These are phyloP conservation scores for Erebia palarica DNA, from an alignment of 2,888 invertebrate genomes.

Conservation along the genomic window DNA sequence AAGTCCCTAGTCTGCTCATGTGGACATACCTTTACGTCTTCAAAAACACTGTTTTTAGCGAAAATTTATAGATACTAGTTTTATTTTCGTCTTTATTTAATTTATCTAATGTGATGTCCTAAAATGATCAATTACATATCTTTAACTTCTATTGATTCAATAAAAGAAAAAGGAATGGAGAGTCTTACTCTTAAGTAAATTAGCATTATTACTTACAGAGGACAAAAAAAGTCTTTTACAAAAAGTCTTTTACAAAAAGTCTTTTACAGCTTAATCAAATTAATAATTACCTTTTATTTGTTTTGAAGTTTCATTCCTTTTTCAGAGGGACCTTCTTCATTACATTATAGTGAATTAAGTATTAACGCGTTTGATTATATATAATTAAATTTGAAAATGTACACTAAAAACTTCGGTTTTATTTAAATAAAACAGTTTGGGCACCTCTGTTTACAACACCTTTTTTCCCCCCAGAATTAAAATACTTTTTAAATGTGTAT, in stretches of 20 bases:
- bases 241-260: slow-evolving; percentile 19
- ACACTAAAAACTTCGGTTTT: too few species aligned
- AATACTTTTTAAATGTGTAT: not conserved
- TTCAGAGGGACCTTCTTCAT: too few species aligned
- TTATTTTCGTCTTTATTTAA: slow-evolving; percentile 6
- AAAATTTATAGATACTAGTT: not conserved
- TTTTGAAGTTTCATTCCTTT: too few species aligned
- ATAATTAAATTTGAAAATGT: too few species aligned
- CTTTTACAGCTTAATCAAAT: slow-evolving; percentile 11
- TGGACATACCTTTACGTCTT: not conserved
- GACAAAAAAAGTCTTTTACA: slow-evolving; percentile 12
- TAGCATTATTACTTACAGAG: slow-evolving; percentile 7
- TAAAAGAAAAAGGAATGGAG: slow-evolving; percentile 37
- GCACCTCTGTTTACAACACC: not conserved
- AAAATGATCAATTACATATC: not conserved
- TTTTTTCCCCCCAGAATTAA: not conserved
- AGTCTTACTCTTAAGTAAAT: slow-evolving; percentile 5
- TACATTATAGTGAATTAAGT: too few species aligned
- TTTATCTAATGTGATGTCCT: not conserved
- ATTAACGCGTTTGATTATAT: too few species aligned
- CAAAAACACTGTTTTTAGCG: slow-evolving; percentile 1
- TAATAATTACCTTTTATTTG: not conserved
- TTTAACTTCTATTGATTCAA: slow-evolving; percentile 45
- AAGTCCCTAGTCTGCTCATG: not conserved
- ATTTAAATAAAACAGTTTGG: not conserved